Evolutionary conservation across 2,888 invertebrate species (phyloP), one percentile per base, ranked within the genome.

Genomic region (Andrena fulva): DNA sequence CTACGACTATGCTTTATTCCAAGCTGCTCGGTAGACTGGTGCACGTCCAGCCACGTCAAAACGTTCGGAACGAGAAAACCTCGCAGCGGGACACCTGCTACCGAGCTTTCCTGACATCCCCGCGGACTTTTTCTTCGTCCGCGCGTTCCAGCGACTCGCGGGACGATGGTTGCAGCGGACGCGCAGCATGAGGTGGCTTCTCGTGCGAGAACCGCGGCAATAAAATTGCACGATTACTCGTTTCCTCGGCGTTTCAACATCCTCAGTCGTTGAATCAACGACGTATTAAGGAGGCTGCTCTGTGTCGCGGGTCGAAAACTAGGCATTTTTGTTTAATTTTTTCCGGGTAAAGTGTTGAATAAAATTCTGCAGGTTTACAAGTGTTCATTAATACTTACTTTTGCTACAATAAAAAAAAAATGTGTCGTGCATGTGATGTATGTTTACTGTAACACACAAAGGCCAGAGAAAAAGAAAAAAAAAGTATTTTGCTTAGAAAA

Each of bases 41-140:
- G 54, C 24, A 60, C 77, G 82, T 70, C 77, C 76, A 67, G 81
- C 27, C 82, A 81, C 82, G 82, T 85, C 83, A 84, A 87, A 88
- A 82, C 77, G 80, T 72, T 80, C 60, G 20, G 63, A 79, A 85
- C 52, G 62, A 80, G 81, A 72, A 78, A 82, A 86, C 52, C 48
- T 64, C 86, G 52, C 85, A 73, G 85, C 86, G 67, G 85, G 85
- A 50, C 31, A 73, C 66, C 80, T 27, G 85, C 85, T 85, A 85
- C 85, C 71, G 85, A 70, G 82, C 79, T 83, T 85, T 83, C 83
- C 84, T 56, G 62, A 16, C 63, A 31, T 74, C 52, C 12, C 27
- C 67, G 42, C 27, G 7, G 63, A 74, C 83, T 77, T 80, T 82
- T 85, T 85, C 77, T 54, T 62, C 68, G 66, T 71, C 71, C 74